These are phyloP conservation scores for Callithrix jacchus DNA, from an alignment of 2,113 vertebrate species.

Conservation along the genomic window DNA sequence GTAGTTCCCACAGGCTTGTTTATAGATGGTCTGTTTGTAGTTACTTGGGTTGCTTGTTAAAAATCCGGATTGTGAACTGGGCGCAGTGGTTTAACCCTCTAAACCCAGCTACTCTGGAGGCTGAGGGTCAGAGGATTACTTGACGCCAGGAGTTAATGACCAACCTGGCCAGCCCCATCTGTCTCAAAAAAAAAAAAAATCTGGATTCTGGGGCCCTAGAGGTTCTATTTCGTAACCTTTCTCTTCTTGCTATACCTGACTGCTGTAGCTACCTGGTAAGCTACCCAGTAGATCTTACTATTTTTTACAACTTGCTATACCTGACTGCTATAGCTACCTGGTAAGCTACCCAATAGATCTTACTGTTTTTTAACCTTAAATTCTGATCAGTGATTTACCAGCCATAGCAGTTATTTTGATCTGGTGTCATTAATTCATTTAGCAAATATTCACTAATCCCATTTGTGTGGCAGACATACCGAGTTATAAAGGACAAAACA, in stretches of 20 bases:
- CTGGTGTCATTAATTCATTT: neutral
- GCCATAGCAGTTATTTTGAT: constrained; percentile 43
- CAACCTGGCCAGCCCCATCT: neutral
- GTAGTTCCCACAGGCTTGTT: neutral
- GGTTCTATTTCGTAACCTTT: neutral
- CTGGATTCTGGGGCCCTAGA: neutral
- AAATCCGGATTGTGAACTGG: neutral
- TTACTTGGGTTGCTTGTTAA: constrained; percentile 4
- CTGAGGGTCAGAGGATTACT: neutral
- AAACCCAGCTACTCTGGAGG: neutral
- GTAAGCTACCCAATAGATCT: no score
- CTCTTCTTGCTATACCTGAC: neutral
- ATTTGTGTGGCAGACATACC: neutral
- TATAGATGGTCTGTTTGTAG: neutral
- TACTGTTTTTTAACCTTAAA: neutral
- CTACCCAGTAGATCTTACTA: neutral
- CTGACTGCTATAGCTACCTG: no score
- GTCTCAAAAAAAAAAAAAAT: neutral
- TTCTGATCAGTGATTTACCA: constrained; percentile 37
- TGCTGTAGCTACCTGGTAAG: neutral
- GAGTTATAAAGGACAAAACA: neutral
- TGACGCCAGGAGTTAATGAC: neutral
- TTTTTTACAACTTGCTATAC: neutral
- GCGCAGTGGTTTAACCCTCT: neutral
- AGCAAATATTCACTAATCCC: neutral